Evolutionary conservation across 37 sponge, comb jelly and placozoan species (phyloP).

Genomic region (Ephydatia muelleri): DNA sequence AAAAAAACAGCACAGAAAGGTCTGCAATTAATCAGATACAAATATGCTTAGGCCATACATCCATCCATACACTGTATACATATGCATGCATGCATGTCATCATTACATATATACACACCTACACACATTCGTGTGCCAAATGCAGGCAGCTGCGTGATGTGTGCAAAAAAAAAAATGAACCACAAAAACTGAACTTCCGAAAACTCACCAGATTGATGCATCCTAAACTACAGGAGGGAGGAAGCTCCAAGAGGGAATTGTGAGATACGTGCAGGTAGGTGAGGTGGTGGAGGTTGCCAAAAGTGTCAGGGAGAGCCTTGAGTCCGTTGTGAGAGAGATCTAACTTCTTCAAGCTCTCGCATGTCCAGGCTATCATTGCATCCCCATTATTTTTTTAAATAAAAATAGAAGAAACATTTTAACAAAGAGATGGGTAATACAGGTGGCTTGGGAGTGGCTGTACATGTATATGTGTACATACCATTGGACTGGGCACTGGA

Average conservation of each 20-base stretch:
- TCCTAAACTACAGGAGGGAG: slow-evolving; percentile 69
- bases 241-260: slow-evolving; percentile 75
- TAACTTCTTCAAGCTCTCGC: slow-evolving; percentile 72
- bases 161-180: too few species aligned
- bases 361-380: slow-evolving; percentile 64
- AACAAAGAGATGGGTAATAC: too few species aligned
- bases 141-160: too few species aligned
- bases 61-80: too few species aligned
- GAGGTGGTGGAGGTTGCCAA: slow-evolving; percentile 59
- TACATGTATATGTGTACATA: too few species aligned
- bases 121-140: too few species aligned
- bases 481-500: slow-evolving; percentile 46
- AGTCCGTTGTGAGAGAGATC: slow-evolving; percentile 80
- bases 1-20: background rate
- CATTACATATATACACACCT: too few species aligned
- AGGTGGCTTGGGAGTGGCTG: too few species aligned
- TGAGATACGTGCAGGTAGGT: slow-evolving; percentile 49
- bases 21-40: too few species aligned
- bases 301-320: slow-evolving; percentile 68
- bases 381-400: slow-evolving; percentile 9
- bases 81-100: too few species aligned
- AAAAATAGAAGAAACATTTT: too few species aligned
- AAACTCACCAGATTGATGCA: slow-evolving; percentile 81
- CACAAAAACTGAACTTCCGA: background rate
- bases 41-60: too few species aligned